phyloP scores from a whole-genome alignment of 35 echinoderm and acorn worm genomes.

The Ophiothrix spiculata region DNA sequence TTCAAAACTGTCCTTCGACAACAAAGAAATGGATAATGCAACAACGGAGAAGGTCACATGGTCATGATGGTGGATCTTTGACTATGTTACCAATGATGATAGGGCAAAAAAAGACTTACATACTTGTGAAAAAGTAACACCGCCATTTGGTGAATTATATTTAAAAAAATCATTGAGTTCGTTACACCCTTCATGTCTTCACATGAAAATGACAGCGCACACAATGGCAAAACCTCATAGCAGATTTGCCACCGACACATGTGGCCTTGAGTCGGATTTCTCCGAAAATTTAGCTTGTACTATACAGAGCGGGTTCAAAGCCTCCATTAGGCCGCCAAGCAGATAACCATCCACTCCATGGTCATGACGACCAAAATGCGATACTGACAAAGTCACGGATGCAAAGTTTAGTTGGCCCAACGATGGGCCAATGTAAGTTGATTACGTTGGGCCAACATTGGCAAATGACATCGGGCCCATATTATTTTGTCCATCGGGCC shows the following conservation, averaged over 20 bases:
- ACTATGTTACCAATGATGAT: neutral
- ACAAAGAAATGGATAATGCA: neutral
- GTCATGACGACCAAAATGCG: neutral
- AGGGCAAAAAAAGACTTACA: neutral
- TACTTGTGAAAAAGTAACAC: neutral
- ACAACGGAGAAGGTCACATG: neutral
- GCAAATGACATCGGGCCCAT: no score
- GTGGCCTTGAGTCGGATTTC: neutral
- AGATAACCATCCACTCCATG: neutral
- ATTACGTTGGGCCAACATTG: no score
- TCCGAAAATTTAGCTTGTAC: neutral
- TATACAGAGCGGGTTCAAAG: neutral
- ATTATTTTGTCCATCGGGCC: no score
- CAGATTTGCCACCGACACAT: no score
- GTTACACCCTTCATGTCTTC: no score
- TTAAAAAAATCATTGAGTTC: no score
- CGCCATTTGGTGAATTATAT: no score
- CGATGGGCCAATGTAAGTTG: no score
- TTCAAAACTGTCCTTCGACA: neutral
- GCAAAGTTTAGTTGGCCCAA: no score
- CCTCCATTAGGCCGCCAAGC: neutral
- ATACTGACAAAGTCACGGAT: no score
- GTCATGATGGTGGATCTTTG: conserved; percentile 2
- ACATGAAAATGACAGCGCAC: no score
- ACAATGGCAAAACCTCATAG: neutral